A percentile compares a stretch with the other conserved stretches of the same genome.
These are phyloP conservation scores for Holothuria glaberrima DNA, from an alignment of 35 echinoderm and acorn worm genomes.

Conservation along the genomic window DNA sequence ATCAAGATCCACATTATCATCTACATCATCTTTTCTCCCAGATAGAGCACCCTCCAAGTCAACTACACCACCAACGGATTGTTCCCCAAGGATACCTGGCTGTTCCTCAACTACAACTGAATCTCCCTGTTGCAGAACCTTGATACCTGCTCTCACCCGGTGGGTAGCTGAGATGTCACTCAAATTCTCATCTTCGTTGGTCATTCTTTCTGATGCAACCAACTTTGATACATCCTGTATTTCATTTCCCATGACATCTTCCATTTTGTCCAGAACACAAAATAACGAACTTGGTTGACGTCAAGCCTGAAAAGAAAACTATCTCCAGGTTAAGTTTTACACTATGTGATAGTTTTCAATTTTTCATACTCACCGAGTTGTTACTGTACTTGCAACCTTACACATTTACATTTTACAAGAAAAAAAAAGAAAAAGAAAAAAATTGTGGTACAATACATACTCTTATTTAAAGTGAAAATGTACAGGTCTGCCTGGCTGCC, in stretches of 20 bases:
- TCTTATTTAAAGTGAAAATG: too few species aligned
- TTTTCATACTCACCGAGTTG: too few species aligned
- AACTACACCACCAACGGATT: neutral
- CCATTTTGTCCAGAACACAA: neutral
- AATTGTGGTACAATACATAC: too few species aligned
- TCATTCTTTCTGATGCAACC: neutral
- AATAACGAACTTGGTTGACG: too few species aligned
- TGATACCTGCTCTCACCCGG: constrained; percentile 13
- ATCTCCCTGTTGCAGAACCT: neutral
- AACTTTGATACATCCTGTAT: constrained; percentile 22
- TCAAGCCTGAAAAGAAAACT: too few species aligned
- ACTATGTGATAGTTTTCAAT: too few species aligned
- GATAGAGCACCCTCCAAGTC: constrained; percentile 32
- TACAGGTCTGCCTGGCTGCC: too few species aligned
- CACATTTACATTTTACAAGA: too few species aligned
- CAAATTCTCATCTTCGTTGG: constrained; percentile 19
- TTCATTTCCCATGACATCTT: constrained; percentile 26
- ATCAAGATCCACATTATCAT: constrained; percentile 36
- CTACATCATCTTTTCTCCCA: constrained; percentile 23
- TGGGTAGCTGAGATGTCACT: neutral
- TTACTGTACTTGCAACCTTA: too few species aligned
- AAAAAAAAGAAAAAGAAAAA: too few species aligned
- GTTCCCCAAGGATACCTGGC: neutral
- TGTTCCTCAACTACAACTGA: constrained; percentile 14
- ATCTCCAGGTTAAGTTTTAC: too few species aligned